Percentiles rank a stretch among this genome's conserved stretches.
These are phyloP conservation scores for Nasonia vitripennis DNA, from an alignment of 1,140 invertebrate genomes.

Conservation along the genomic window DNA sequence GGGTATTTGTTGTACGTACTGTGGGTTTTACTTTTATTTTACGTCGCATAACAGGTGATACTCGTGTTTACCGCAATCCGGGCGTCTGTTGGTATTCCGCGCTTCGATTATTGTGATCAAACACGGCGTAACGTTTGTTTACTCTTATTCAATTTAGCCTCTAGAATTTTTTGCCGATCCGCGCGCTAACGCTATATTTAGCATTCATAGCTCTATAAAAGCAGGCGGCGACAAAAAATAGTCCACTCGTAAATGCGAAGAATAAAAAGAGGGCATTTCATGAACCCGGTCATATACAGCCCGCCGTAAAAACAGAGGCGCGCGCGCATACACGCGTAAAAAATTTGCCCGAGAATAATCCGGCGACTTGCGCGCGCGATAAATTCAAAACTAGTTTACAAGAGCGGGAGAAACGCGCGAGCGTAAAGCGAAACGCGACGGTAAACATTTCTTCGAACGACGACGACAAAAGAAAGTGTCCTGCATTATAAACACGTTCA, in stretches of 20 bases:
- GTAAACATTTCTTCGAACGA: too few species aligned
- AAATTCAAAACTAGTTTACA: constrained; percentile 1
- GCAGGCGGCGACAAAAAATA: too few species aligned
- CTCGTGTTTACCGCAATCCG: too few species aligned
- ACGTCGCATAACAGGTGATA: background rate
- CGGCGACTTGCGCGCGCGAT: background rate
- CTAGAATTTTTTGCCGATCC: background rate
- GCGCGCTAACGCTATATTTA: background rate
- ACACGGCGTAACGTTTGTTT: background rate
- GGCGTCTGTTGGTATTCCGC: background rate
- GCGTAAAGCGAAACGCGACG: background rate
- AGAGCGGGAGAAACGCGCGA: background rate
- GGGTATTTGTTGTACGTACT: background rate
- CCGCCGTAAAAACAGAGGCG: background rate
- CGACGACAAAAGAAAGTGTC: background rate
- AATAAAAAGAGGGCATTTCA: background rate
- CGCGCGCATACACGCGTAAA: background rate
- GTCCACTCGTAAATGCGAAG: background rate
- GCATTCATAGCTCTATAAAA: background rate
- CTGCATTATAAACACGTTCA: background rate
- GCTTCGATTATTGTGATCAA: background rate
- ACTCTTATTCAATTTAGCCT: background rate
- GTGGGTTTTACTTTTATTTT: background rate
- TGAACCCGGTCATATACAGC: background rate
- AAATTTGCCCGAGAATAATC: background rate